phyloP scores from a whole-genome alignment of 2,888 invertebrate genomes.

The Macropis europaea region DNA sequence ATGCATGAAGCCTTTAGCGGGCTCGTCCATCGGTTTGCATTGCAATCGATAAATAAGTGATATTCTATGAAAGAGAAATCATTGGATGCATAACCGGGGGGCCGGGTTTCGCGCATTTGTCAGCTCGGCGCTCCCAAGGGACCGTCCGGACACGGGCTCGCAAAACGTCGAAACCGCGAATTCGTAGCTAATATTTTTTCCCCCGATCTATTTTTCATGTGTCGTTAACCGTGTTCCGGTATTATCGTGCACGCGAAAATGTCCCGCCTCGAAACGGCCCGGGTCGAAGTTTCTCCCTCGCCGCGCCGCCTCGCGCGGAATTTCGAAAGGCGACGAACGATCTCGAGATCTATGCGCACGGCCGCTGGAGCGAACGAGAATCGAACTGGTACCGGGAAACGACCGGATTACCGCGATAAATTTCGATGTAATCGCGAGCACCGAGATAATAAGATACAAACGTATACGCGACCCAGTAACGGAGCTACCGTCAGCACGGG shows the following conservation, averaged over 20 bases:
- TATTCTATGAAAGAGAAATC: conserved; percentile 47
- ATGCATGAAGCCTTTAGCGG: background rate
- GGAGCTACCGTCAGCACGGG: too few species aligned
- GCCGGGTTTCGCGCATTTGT: conserved; percentile 25
- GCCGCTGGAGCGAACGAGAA: background rate
- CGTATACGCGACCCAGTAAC: conserved; percentile 53
- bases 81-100: conserved; percentile 4
- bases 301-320: background rate
- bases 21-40: conserved; percentile 26
- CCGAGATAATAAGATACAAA: conserved; percentile 50
- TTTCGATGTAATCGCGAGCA: conserved; percentile 36
- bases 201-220: conserved; percentile 18
- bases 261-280: background rate
- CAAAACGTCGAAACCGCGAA: conserved; percentile 22
- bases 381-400: background rate
- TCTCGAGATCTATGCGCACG: background rate
- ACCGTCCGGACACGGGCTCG: conserved; percentile 13
- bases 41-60: conserved; percentile 37
- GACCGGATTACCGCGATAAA: conserved; percentile 40
- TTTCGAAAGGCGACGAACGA: background rate
- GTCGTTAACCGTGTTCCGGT: background rate
- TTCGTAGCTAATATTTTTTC: conserved; percentile 28
- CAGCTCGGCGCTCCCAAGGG: conserved; percentile 26
- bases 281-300: background rate
- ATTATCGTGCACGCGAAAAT: background rate